Conservation (phyloP, 2,888 invertebrate species). For the Habroteleia sp. region DNA sequence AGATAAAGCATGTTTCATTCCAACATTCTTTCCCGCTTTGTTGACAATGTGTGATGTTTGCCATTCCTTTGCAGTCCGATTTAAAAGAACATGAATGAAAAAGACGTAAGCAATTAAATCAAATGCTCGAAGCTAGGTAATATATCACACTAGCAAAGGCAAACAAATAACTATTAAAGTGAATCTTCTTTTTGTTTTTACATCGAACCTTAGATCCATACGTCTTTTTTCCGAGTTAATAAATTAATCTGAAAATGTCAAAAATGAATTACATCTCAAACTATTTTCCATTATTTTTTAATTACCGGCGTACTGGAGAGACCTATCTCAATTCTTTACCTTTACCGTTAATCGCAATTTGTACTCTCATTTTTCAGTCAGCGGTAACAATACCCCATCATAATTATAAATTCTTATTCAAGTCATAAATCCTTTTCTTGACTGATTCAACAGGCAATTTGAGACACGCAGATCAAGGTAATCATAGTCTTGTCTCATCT, state of each 20-base stretch:
- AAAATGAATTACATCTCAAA: too few species aligned
- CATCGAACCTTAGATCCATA: too few species aligned
- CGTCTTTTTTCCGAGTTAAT: too few species aligned
- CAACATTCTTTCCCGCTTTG: constrained; percentile 11
- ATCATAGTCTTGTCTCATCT: constrained; percentile 34
- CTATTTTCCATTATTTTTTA: too few species aligned
- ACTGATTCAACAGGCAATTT: constrained; percentile 44
- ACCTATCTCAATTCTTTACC: not conserved
- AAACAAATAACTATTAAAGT: constrained; percentile 24
- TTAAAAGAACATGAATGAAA: constrained; percentile 1
- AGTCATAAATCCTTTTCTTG: constrained; percentile 49
- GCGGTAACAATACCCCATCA: constrained; percentile 14
- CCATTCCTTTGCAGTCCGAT: not conserved
- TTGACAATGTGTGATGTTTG: not conserved
- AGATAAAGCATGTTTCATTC: not conserved
- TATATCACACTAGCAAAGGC: constrained; percentile 10
- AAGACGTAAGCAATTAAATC: constrained; percentile 14
- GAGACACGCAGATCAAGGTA: constrained; percentile 38
- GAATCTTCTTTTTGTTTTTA: constrained; percentile 5
- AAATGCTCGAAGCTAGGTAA: constrained; percentile 5
- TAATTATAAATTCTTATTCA: constrained; percentile 57
- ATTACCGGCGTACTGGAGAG: too few species aligned
- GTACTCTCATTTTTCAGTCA: constrained; percentile 41
- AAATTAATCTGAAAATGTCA: too few species aligned
- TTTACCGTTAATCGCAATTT: constrained; percentile 30